A percentile compares a stretch with the other conserved stretches of the same genome.
Evolutionary conservation across 2,113 vertebrate genomes (phyloP).

Genomic region (Polypterus senegalus): DNA sequence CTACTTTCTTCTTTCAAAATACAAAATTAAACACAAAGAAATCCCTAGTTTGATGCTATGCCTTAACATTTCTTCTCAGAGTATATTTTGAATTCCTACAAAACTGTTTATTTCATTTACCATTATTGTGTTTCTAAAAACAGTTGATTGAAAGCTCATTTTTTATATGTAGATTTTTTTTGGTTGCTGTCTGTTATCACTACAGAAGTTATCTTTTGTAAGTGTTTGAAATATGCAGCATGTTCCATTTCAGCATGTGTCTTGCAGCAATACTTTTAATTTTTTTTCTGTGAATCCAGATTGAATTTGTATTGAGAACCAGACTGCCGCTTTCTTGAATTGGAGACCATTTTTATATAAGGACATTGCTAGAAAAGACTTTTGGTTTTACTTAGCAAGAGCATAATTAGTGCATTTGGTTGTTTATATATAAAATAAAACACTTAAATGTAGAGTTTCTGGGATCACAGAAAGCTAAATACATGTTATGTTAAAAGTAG

Average conservation of each 20-base stretch:
- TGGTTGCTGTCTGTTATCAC: background rate
- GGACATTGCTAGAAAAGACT: no score
- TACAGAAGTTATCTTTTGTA: background rate
- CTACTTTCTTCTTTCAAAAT: no score
- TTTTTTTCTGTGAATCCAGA: conserved; percentile 2
- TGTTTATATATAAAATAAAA: conserved; percentile 31
- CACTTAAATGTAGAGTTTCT: conserved; percentile 26
- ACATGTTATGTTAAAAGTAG: conserved; percentile 25
- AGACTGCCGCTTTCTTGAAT: no score
- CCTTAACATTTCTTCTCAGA: no score
- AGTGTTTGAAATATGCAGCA: background rate
- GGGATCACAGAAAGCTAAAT: conserved; percentile 31
- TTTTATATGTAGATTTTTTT: background rate
- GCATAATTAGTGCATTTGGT: conserved; percentile 21
- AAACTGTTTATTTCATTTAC: no score
- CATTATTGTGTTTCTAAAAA: no score
- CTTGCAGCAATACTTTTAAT: background rate
- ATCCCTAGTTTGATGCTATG: no score
- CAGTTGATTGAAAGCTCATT: no score
- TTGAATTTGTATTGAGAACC: background rate
- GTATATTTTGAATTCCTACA: no score
- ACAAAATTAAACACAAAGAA: no score
- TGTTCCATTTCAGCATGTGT: conserved; percentile 1
- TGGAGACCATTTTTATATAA: no score
- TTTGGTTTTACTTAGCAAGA: conserved; percentile 12